Conservation (phyloP, 2,113 vertebrate species). For the Phocoena phocoena region DNA sequence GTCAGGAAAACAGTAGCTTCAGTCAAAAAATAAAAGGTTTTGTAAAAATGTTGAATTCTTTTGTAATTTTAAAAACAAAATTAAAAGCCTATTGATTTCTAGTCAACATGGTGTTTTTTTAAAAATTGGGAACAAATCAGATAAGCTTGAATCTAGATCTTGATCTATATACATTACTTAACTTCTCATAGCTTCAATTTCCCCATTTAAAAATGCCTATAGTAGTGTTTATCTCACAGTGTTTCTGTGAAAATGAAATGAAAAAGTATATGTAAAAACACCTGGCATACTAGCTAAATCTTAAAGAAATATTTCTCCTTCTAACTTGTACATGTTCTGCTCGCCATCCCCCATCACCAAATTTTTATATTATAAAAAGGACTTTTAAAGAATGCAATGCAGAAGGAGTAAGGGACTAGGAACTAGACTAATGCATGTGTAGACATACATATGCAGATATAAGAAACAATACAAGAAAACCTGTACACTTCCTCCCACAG, state of each 20-base stretch:
- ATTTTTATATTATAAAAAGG: background rate
- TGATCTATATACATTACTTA: background rate
- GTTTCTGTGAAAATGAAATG: conserved; percentile 1
- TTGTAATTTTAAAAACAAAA: background rate
- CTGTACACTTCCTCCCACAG: background rate
- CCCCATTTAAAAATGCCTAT: background rate
- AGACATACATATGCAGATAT: background rate
- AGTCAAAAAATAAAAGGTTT: background rate
- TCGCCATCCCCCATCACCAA: background rate
- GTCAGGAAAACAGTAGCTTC: background rate
- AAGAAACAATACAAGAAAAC: background rate
- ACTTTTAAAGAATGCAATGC: background rate
- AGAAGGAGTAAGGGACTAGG: background rate
- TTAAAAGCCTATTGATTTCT: background rate
- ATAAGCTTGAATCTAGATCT: background rate
- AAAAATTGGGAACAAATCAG: background rate
- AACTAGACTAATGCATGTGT: background rate
- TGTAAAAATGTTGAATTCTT: background rate
- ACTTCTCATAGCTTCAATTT: background rate
- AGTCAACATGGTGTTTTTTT: background rate
- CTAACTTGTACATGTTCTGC: background rate
- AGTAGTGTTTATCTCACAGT: background rate
- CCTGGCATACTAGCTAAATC: background rate
- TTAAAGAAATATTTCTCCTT: conserved; percentile 2
- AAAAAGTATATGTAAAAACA: background rate